phyloP scores from a whole-genome alignment of 2,797 vertebrate species.

The Sternarchorhynchus goeldii region DNA sequence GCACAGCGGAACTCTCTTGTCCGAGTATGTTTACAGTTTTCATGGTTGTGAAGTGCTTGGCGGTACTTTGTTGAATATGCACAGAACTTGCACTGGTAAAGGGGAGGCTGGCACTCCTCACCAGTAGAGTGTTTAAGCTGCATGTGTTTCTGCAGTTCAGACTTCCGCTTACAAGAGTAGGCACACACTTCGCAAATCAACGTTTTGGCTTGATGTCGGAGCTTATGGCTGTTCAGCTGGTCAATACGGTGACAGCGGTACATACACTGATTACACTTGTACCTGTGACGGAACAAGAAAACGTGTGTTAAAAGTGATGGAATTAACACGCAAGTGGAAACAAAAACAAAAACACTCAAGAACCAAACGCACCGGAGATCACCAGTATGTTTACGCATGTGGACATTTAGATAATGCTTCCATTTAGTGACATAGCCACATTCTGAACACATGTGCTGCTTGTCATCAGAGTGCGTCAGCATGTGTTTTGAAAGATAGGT shows the following conservation, averaged over 20 bases:
- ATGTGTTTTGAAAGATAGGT: constrained; percentile 97
- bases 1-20: constrained; percentile 87
- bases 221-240: constrained; percentile 96
- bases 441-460: constrained; percentile 97
- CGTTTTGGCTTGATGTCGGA: constrained; percentile 92
- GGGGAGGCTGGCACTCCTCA: constrained; percentile 67
- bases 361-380: constrained; percentile 84
- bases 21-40: constrained; percentile 96
- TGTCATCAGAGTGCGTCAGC: constrained; percentile 90
- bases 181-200: constrained; percentile 96
- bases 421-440: constrained; percentile 98
- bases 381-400: constrained; percentile 96
- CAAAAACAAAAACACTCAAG: neutral
- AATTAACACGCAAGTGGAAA: neutral
- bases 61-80: constrained; percentile 87
- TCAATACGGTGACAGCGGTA: constrained; percentile 96
- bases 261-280: constrained; percentile 91
- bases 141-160: constrained; percentile 94
- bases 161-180: constrained; percentile 94
- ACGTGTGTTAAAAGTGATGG: neutral
- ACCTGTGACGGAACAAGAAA: constrained; percentile 71
- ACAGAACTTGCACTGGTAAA: constrained; percentile 90
- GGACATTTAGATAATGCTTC: constrained; percentile 96
- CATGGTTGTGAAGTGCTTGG: constrained; percentile 91
- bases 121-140: constrained; percentile 81